phyloP scores from a whole-genome alignment of 2,113 vertebrate genomes.

The Pterocles gutturalis region DNA sequence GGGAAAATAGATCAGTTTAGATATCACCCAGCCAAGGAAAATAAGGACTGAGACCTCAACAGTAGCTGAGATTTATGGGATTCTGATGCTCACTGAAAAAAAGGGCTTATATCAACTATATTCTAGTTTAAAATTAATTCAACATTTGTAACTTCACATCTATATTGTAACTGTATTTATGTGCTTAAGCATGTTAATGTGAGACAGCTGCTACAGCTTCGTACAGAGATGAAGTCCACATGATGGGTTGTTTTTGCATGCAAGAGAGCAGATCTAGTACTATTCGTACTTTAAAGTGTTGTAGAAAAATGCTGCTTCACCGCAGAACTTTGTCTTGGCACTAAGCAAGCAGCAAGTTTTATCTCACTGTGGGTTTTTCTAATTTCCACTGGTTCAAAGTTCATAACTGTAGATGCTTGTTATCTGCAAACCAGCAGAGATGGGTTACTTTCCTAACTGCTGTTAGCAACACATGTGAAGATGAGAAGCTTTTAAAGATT shows the following conservation, averaged over 20 bases:
- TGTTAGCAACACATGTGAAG: background rate
- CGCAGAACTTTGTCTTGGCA: background rate
- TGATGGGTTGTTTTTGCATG: background rate
- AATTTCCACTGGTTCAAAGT: background rate
- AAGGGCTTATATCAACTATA: background rate
- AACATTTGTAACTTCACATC: background rate
- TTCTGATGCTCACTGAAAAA: background rate
- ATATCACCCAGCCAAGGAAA: background rate
- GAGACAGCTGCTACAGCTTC: constrained; percentile 32
- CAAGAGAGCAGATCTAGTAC: background rate
- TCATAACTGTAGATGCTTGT: background rate
- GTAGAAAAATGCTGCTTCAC: background rate
- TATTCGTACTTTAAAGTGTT: background rate
- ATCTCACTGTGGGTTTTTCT: background rate
- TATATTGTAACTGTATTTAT: background rate
- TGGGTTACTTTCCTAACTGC: background rate
- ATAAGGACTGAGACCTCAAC: background rate
- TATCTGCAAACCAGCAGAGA: background rate
- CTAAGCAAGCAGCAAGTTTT: background rate
- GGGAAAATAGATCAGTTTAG: constrained; percentile 26
- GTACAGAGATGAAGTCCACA: background rate
- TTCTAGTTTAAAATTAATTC: constrained; percentile 32
- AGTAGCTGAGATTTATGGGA: constrained; percentile 16
- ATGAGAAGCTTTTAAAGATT: background rate
- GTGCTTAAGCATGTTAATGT: constrained; percentile 24